A percentile compares a stretch with the other conserved stretches of the same genome.
phyloP scores from a whole-genome alignment of 2,797 vertebrate species.

The Lagodon rhomboides region DNA sequence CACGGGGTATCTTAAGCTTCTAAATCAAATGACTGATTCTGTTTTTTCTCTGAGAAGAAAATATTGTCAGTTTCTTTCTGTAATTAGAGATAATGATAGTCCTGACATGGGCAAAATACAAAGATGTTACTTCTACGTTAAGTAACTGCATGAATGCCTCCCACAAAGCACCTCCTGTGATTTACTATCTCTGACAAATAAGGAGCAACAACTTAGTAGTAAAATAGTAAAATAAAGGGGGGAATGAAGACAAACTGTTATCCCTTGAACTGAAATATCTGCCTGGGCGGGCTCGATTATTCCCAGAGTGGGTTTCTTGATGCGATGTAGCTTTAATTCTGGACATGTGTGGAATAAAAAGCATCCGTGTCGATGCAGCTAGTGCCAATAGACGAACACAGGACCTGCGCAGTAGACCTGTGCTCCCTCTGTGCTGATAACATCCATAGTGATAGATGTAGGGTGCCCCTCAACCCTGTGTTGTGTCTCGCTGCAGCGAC shows the following conservation, averaged over 20 bases:
- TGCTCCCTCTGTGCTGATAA: slow-evolving; percentile 43
- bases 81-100: too few relatives aligned
- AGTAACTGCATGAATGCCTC: not conserved
- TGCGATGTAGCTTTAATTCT: not conserved
- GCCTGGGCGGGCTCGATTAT: rapidly evolving
- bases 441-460: slow-evolving; percentile 68
- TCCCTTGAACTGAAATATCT: not conserved
- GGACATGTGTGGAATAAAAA: not conserved
- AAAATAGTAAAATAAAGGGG: not conserved
- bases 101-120: too few relatives aligned
- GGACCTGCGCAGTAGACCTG: slow-evolving; percentile 43
- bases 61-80: too few relatives aligned
- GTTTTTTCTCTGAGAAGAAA: too few relatives aligned
- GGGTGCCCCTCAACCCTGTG: slow-evolving; percentile 56
- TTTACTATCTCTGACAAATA: not conserved
- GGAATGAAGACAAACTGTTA: not conserved
- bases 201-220: not conserved
- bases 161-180: not conserved
- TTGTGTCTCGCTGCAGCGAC: slow-evolving; percentile 45
- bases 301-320: not conserved
- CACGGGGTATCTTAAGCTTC: too few relatives aligned
- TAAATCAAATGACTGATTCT: too few relatives aligned
- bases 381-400: not conserved
- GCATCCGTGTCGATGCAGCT: slow-evolving; percentile 10
- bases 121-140: not conserved